A percentile compares a stretch with the other conserved stretches of the same genome.
phyloP scores from a whole-genome alignment of 1,140 invertebrate genomes.

The Drosophila yakuba region DNA sequence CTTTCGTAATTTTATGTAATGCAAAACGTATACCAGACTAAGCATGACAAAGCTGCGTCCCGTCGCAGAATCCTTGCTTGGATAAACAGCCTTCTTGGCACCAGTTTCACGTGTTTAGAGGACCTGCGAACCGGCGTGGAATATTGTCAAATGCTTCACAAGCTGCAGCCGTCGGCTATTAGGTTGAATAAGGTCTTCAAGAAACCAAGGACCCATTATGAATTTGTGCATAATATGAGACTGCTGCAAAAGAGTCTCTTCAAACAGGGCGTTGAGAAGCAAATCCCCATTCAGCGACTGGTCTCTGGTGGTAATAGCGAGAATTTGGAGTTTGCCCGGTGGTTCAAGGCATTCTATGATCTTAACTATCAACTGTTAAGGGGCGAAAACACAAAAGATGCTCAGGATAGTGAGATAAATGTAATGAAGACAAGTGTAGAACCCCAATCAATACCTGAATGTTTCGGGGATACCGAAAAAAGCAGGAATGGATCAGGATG shows the following conservation, averaged over 20 bases:
- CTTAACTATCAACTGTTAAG: background rate
- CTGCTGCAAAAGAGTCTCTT: background rate
- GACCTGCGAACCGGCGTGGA: background rate
- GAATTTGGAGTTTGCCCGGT: background rate
- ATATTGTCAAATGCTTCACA: background rate
- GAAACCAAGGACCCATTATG: background rate
- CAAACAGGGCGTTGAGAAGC: background rate
- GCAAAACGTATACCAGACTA: background rate
- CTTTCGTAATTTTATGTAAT: background rate
- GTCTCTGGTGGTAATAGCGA: background rate
- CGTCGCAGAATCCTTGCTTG: background rate
- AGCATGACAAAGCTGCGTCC: background rate
- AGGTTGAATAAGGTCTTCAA: background rate
- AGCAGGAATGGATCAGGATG: too few species aligned
- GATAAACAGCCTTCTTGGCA: background rate
- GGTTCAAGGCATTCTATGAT: conserved; percentile 1
- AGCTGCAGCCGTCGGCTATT: background rate
- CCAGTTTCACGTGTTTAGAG: background rate
- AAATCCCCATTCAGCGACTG: background rate
- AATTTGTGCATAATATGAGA: background rate
- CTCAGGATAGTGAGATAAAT: too few species aligned
- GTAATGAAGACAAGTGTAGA: too few species aligned
- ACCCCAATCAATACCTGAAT: too few species aligned
- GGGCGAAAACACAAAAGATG: background rate
- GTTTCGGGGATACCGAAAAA: too few species aligned